Evolutionary conservation across 2,888 invertebrate species (phyloP), one percentile per base, ranked within the genome.

Genomic region (Acrobasis consociella): DNA sequence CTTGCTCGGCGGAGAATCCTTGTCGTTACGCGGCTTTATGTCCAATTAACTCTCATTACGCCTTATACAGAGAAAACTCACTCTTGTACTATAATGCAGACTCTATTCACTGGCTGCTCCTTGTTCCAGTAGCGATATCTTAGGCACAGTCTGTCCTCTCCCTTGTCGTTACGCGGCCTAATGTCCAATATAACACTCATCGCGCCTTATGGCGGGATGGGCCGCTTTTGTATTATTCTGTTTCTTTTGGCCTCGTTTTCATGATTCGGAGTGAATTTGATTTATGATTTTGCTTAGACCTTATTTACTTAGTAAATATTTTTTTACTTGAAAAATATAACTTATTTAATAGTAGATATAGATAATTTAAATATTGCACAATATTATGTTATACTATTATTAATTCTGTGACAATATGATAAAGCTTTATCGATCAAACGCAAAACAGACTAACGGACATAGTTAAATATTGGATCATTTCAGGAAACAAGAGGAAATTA

Each of bases 151-250:
- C 72, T 75, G 73, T 69, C 68, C 69, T 65, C 31, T 5, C 31
- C 31, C 31, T 31, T 72, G 62, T 66, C 72, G 71, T 80, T 77
- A 74, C 72, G 70, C 65, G 69, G 71, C 70, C 75, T 82, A 83
- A 82, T 82, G 80, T 76, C 72, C 82, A 80, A 82, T 77, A 76
- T 83, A 83, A 80, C 80, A 83, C 80, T 83, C 77, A 81, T 81
- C 80, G 76, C 72, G 72, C 72, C 75, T 73, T 69, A 71, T 71
- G 72, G 66, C 66, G 67, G 64, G 67, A 71, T 67, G 52, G 39
- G 15, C 22, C 58, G 46, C 58, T 49, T 52, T 39, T 58, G 58
- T 53, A 58, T 62, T 39, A 56, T 52, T 38, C 13, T 38, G 53
- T 38, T 38, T 38, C 53, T 38, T 51, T 52, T 22, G 37, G 53